Base-by-base conservation (phyloP, 1,140 invertebrate species). In the Bathynomus jamesi region DNA sequence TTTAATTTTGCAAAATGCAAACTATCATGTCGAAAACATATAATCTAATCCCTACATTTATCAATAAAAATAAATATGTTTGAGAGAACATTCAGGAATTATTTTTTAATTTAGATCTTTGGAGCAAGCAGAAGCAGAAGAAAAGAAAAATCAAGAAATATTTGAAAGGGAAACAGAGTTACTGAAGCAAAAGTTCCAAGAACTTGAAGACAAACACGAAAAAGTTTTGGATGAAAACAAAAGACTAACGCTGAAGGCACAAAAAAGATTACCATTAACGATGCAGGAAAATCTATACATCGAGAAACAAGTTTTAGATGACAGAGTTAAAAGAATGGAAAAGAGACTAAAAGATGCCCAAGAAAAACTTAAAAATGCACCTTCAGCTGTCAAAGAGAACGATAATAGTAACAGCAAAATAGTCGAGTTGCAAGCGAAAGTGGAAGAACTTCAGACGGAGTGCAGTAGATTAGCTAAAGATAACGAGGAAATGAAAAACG, bases 201-300 rank as follows among this genome's bases (percentile, higher is more conserved):
- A 81, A 25, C 80, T 91, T 46, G 90, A 92, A 82, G 81, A 82
- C 10, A 90, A 92, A 78, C 90, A 91, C 81, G 90, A 92, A 78
- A 89, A 88, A 79, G 78, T 91, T 32, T 82, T 82, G 69, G 83
- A 86, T 53, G 90, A 92, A 80, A 91, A 91, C 79, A 90, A 88
- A 79, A 86, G 86, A 70, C 79, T 90, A 77, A 79, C 80, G 31
- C 66, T 82, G 32, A 76, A 78, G 25, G 76, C 2, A 66, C 65
- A 68, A 13, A 78, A 75, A 69, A 69, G 73, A n/a, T 61, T 75
- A 0, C 74, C 78, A 21, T 46, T 74, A 5, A 76, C 65, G 7
- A 71, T 69, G 30, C 69, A 71, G 31, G 76, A 79, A 65, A 75
- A 64, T 17, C 63, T 71, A n/a, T 73, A 75, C 61, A 75, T 78